Evolutionary conservation across 1,140 invertebrate genomes (phyloP).

Genomic region (Scaptomyza montana): DNA sequence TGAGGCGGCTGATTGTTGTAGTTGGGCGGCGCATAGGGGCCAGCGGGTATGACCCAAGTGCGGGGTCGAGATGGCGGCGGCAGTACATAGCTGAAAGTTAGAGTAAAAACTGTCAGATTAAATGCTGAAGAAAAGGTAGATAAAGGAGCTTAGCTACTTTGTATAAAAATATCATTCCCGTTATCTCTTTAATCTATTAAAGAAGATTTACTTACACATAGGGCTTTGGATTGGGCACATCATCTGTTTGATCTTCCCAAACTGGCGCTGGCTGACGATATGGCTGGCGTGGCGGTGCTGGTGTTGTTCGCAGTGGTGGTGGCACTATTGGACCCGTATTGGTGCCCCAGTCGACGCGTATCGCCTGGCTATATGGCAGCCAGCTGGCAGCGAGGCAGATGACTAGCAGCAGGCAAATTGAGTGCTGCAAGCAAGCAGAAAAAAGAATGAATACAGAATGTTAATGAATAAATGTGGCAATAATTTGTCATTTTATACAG

Average conservation of each 20-base stretch:
- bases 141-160: not conserved
- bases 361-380: constrained; percentile 51
- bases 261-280: constrained; percentile 85
- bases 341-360: constrained; percentile 84
- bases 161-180: no score
- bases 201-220: constrained; percentile 84
- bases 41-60: constrained; percentile 66
- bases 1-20: constrained; percentile 67
- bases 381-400: constrained; percentile 57
- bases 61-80: constrained; percentile 80
- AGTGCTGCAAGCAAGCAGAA: constrained; percentile 48
- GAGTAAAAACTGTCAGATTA: not conserved
- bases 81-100: constrained; percentile 67
- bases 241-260: constrained; percentile 85
- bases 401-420: constrained; percentile 77
- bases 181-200: no score
- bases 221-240: constrained; percentile 86
- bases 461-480: constrained; percentile 31
- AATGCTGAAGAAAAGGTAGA: not conserved
- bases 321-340: constrained; percentile 86
- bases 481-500: constrained; percentile 29
- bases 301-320: constrained; percentile 84
- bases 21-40: constrained; percentile 64
- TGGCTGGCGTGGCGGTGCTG: constrained; percentile 83
- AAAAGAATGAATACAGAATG: not conserved